phyloP scores from a whole-genome alignment of 2,797 vertebrate species.

The Emys orbicularis region DNA sequence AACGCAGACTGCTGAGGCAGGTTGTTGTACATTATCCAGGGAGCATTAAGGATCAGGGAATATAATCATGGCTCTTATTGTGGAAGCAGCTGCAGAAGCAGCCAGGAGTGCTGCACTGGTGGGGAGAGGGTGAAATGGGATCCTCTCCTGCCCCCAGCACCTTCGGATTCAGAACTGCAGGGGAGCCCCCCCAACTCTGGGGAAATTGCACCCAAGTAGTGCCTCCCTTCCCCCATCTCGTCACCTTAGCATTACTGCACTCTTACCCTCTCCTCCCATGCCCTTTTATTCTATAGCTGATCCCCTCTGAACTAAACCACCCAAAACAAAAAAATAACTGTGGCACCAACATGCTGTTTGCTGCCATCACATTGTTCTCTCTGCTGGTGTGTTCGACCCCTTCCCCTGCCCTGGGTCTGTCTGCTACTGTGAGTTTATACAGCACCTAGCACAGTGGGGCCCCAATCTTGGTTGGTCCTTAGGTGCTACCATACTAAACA shows the following conservation, averaged over 20 bases:
- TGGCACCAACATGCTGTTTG: neutral
- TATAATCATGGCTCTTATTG: neutral
- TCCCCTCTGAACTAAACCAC: neutral
- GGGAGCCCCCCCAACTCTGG: neutral
- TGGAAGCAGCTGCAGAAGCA: neutral
- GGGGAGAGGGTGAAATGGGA: neutral
- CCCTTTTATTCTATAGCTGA: too few species aligned
- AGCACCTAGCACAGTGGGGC: neutral
- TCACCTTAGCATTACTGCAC: neutral
- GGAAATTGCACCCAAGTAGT: neutral
- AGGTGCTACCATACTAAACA: neutral
- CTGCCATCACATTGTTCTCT: neutral
- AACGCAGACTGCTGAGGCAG: neutral
- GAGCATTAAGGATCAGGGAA: fast-evolving
- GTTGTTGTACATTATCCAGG: neutral
- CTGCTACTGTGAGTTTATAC: neutral
- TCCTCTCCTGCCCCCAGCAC: neutral
- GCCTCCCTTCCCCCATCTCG: neutral
- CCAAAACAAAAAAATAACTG: neutral
- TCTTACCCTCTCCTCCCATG: neutral
- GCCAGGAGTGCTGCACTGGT: neutral
- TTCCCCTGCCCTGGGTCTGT: neutral
- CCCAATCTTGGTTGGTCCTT: neutral
- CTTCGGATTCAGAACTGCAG: neutral
- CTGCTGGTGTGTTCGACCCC: neutral